A percentile compares a stretch with the other conserved stretches of the same genome.
Evolutionary conservation across 1,140 invertebrate species (phyloP).

Genomic region (Lasioglossum baleicum): DNA sequence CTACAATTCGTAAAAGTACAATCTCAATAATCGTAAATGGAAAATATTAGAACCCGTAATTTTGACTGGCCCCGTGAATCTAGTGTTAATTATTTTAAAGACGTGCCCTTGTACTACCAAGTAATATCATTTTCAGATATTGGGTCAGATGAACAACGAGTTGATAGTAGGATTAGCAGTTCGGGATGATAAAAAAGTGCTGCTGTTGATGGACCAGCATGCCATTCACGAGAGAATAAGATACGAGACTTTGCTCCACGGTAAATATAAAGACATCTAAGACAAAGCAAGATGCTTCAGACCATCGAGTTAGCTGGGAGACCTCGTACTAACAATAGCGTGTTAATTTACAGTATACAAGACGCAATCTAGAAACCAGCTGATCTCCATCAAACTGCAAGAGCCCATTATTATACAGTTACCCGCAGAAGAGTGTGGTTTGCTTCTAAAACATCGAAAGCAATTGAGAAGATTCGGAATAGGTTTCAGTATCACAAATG

Average conservation of each 20-base stretch:
- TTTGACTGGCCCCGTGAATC: not conserved
- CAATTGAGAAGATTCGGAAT: slow-evolving; percentile 70
- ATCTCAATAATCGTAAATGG: too few species aligned
- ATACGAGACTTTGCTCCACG: slow-evolving; percentile 73
- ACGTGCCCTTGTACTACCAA: slow-evolving; percentile 9
- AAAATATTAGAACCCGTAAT: too few species aligned
- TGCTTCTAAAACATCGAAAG: slow-evolving; percentile 58
- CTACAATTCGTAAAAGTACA: slow-evolving; percentile 60
- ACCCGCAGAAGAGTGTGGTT: slow-evolving; percentile 38
- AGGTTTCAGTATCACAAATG: slow-evolving; percentile 53
- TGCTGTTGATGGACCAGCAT: slow-evolving; percentile 78
- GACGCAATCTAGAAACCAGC: slow-evolving; percentile 56
- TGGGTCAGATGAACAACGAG: slow-evolving; percentile 76
- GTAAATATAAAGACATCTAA: slow-evolving; percentile 51
- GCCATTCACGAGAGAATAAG: slow-evolving; percentile 77
- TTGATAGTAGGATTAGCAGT: slow-evolving; percentile 71
- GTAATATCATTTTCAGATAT: slow-evolving; percentile 60
- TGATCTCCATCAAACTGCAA: slow-evolving; percentile 64
- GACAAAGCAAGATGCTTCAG: too few species aligned
- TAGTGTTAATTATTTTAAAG: not conserved
- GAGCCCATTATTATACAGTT: slow-evolving; percentile 68
- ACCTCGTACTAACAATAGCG: slow-evolving; percentile 1
- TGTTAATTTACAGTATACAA: slow-evolving; percentile 68
- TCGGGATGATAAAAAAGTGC: slow-evolving; percentile 64
- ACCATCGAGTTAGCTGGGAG: too few species aligned